A percentile compares a stretch with the other conserved stretches of the same genome.
These are phyloP conservation scores for Nothocercus nigrocapillus DNA, from an alignment of 2,113 vertebrate genomes.

Conservation along the genomic window DNA sequence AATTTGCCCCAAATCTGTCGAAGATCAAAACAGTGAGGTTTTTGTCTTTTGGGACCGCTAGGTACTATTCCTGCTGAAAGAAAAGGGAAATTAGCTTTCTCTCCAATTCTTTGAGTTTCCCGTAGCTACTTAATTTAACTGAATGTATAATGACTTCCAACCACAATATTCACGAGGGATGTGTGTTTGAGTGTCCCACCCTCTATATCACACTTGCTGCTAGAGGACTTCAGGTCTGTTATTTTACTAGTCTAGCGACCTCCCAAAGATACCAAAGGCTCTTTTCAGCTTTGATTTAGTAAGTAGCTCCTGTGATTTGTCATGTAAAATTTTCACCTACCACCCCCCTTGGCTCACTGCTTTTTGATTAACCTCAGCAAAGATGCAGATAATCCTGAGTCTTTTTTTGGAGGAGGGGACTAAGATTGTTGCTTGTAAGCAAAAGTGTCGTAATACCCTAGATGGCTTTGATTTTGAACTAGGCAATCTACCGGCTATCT, in stretches of 20 bases:
- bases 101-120: background rate
- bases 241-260: background rate
- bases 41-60: background rate
- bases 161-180: background rate
- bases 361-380: background rate
- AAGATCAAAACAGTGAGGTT: background rate
- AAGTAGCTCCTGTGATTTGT: background rate
- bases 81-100: background rate
- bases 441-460: background rate
- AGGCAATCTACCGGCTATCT: background rate
- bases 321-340: background rate
- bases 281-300: background rate
- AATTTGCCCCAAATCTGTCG: background rate
- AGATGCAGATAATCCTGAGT: background rate
- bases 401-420: background rate
- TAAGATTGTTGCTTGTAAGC: background rate
- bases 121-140: constrained; percentile 2
- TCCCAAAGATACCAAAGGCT: background rate
- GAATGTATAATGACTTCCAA: background rate
- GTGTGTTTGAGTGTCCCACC: background rate
- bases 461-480: background rate
- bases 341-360: background rate
- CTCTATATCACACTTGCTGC: background rate
- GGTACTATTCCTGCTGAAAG: background rate
- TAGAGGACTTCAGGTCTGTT: background rate